phyloP scores from a whole-genome alignment of 2,797 vertebrate genomes.

The Sphaeramia orbicularis region DNA sequence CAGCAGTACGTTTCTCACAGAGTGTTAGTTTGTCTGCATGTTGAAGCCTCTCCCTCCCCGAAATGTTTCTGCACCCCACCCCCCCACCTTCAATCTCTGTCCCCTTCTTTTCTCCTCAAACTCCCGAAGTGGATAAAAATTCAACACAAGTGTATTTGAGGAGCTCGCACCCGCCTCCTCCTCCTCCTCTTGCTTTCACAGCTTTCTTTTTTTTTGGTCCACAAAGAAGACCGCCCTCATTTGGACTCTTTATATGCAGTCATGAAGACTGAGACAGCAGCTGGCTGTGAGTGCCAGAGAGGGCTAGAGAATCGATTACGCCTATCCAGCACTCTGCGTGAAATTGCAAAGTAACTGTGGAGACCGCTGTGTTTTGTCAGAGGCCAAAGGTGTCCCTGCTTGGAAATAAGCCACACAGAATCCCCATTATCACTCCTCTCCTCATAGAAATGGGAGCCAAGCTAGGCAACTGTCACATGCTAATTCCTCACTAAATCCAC shows the following conservation, averaged over 20 bases:
- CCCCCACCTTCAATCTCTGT: slow-evolving; percentile 37
- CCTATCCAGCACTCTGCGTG: slow-evolving; percentile 61
- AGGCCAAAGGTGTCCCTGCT: slow-evolving; percentile 73
- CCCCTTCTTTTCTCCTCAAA: slow-evolving; percentile 26
- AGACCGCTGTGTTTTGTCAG: slow-evolving; percentile 65
- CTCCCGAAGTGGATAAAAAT: slow-evolving; percentile 28
- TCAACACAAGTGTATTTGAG: slow-evolving; percentile 30
- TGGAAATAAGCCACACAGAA: slow-evolving; percentile 76
- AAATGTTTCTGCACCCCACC: slow-evolving; percentile 29
- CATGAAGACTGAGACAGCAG: slow-evolving; percentile 56
- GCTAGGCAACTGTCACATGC: slow-evolving; percentile 64
- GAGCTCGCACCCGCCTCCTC: slow-evolving; percentile 42
- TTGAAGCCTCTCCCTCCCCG: slow-evolving; percentile 37
- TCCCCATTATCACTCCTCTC: slow-evolving; percentile 67
- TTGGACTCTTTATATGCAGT: slow-evolving; percentile 61
- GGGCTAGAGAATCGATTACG: slow-evolving; percentile 72
- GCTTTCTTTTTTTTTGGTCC: slow-evolving; percentile 18
- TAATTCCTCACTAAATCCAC: slow-evolving; percentile 69
- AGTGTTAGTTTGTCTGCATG: slow-evolving; percentile 16
- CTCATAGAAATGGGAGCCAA: slow-evolving; percentile 60
- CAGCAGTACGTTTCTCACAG: slow-evolving; percentile 54
- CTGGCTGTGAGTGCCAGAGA: slow-evolving; percentile 64
- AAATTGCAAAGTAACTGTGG: slow-evolving; percentile 80
- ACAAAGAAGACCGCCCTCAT: slow-evolving; percentile 68
- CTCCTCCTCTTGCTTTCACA: slow-evolving; percentile 20